Evolutionary conservation across 37 sponge, comb jelly and placozoan genomes (phyloP).

Genomic region (Eunapius fragilis): DNA sequence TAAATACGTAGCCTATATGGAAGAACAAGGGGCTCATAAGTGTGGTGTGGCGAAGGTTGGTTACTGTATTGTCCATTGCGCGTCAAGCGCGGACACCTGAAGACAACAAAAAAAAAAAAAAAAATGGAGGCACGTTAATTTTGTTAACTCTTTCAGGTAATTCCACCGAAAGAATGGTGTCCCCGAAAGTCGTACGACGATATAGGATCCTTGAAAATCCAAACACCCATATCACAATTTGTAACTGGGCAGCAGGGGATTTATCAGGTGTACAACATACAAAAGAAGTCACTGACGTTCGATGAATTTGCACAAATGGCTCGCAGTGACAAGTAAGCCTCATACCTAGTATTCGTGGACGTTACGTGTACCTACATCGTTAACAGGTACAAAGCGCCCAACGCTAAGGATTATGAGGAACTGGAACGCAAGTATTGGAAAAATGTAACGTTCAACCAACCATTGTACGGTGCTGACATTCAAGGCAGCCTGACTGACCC

Average conservation of each 20-base stretch:
- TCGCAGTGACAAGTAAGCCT: conserved; percentile 62
- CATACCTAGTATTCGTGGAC: not conserved
- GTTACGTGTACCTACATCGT: not conserved
- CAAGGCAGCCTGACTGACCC: conserved; percentile 79
- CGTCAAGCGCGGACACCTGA: not conserved
- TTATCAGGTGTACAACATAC: conserved; percentile 94
- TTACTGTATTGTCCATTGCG: too few species aligned
- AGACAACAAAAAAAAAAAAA: not conserved
- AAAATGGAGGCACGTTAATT: not conserved
- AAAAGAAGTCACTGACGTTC: conserved; percentile 79
- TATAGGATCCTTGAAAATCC: conserved; percentile 46
- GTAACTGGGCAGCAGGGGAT: conserved; percentile 87
- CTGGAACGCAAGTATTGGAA: conserved; percentile 96
- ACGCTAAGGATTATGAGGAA: conserved; percentile 73
- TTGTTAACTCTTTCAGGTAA: conserved; percentile 52
- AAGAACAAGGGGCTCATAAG: conserved; percentile 90
- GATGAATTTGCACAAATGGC: conserved; percentile 69
- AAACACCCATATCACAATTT: conserved; percentile 80
- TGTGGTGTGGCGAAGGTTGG: conserved; percentile 91
- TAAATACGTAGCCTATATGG: conserved; percentile 87
- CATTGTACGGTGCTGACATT: conserved; percentile 97
- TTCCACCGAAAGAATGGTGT: conserved; percentile 91
- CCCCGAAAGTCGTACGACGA: conserved; percentile 63
- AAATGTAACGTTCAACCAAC: conserved; percentile 92
- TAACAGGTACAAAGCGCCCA: conserved; percentile 74